Conservation (phyloP, 2,797 vertebrate genomes). For the Heliangelus exortis region DNA sequence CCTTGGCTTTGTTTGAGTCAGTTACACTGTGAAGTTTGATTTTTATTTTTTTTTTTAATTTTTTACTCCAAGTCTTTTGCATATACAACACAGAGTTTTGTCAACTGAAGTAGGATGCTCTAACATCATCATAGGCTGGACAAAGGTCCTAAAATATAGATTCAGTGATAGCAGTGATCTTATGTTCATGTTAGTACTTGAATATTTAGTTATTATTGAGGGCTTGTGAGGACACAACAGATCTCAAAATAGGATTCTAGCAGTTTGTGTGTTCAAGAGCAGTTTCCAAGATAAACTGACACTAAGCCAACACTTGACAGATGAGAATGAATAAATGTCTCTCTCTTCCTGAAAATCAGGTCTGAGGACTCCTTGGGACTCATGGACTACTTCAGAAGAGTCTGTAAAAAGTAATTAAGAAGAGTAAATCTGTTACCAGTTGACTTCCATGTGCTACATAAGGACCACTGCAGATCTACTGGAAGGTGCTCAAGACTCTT, state of each 20-base stretch:
- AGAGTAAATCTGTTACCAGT: neutral
- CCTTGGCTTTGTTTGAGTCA: neutral
- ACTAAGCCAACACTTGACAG: neutral
- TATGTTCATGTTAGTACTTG: neutral
- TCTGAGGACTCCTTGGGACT: neutral
- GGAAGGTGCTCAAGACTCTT: conserved; percentile 9
- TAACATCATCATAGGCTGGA: neutral
- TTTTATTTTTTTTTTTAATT: neutral
- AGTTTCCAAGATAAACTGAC: neutral
- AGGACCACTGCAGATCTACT: neutral
- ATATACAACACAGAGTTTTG: neutral
- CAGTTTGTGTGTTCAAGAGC: neutral
- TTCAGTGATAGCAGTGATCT: neutral
- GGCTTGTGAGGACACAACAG: neutral
- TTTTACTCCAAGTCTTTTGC: neutral
- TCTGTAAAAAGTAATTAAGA: neutral
- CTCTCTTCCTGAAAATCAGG: neutral
- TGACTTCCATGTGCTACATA: neutral
- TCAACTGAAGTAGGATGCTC: neutral
- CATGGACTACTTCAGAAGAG: neutral
- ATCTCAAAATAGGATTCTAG: neutral
- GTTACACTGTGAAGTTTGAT: neutral
- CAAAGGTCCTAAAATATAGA: neutral
- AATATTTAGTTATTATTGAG: neutral
- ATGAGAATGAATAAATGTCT: neutral